Evolutionary conservation across 2,113 vertebrate genomes (phyloP).

Genomic region (Probosciger aterrimus): DNA sequence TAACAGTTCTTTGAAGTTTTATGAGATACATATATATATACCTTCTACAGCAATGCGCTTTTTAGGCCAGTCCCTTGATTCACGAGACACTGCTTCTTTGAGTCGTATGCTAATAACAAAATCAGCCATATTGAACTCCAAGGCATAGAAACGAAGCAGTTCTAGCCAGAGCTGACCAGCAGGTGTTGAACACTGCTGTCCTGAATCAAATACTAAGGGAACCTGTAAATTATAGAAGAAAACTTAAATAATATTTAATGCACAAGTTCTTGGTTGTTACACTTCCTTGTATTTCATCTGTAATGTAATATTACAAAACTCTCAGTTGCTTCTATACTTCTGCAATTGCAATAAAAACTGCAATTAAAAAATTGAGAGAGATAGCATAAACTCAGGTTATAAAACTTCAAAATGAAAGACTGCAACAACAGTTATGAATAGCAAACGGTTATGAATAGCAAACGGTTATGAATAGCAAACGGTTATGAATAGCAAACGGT

Average conservation of each 20-base stretch:
- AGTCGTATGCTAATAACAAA: constrained; percentile 88
- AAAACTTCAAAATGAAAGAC: background rate
- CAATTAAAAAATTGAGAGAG: background rate
- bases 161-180: constrained; percentile 90
- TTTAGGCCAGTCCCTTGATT: constrained; percentile 94
- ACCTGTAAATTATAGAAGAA: constrained; percentile 73
- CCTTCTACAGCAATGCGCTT: constrained; percentile 93
- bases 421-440: background rate
- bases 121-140: constrained; percentile 88
- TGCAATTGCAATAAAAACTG: background rate
- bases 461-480: background rate
- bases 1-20: background rate
- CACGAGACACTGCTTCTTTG: constrained; percentile 79
- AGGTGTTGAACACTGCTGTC: constrained; percentile 63
- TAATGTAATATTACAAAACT: background rate
- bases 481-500: background rate
- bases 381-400: background rate
- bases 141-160: constrained; percentile 90
- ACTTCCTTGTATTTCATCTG: background rate
- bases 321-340: background rate
- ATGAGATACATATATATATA: constrained; percentile 67
- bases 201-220: constrained; percentile 77
- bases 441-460: background rate
- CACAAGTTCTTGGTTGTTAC: background rate
- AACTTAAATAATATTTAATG: background rate